Percentiles rank a stretch among this genome's conserved stretches.
These are phyloP conservation scores for Theocolax elegans DNA, from an alignment of 1,140 invertebrate genomes.

Conservation along the genomic window DNA sequence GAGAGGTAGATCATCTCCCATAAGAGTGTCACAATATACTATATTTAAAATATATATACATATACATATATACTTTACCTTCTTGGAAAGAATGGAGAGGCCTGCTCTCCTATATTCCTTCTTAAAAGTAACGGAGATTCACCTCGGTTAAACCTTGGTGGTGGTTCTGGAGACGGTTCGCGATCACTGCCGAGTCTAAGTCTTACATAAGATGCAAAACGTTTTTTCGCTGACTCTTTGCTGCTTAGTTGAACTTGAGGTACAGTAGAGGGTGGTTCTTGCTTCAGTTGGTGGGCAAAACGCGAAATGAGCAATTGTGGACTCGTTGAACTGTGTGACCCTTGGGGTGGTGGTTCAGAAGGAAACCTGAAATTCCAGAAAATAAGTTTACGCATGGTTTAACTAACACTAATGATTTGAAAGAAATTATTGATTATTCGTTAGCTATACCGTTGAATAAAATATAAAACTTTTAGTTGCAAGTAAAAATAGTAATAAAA, in stretches of 20 bases:
- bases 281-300: constrained; percentile 60
- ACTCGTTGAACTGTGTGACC: constrained; percentile 58
- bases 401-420: no score
- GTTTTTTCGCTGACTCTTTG: constrained; percentile 68
- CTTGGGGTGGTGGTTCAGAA: constrained; percentile 61
- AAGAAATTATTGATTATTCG: no score
- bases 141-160: constrained; percentile 73
- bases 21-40: no score
- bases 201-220: constrained; percentile 83
- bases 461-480: no score
- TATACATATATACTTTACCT: constrained; percentile 69
- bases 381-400: no score
- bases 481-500: no score
- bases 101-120: constrained; percentile 70
- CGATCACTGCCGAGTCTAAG: constrained; percentile 65
- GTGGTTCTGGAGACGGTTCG: constrained; percentile 74
- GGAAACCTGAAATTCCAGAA: constrained; percentile 57
- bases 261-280: constrained; percentile 52
- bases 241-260: constrained; percentile 49
- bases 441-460: no score
- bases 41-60: no score
- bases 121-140: constrained; percentile 73
- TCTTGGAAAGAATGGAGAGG: constrained; percentile 69
- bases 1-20: no score
- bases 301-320: constrained; percentile 63